A percentile compares a stretch with the other conserved stretches of the same genome.
Evolutionary conservation across 2,888 invertebrate species (phyloP).

Genomic region (Clivina fossor): DNA sequence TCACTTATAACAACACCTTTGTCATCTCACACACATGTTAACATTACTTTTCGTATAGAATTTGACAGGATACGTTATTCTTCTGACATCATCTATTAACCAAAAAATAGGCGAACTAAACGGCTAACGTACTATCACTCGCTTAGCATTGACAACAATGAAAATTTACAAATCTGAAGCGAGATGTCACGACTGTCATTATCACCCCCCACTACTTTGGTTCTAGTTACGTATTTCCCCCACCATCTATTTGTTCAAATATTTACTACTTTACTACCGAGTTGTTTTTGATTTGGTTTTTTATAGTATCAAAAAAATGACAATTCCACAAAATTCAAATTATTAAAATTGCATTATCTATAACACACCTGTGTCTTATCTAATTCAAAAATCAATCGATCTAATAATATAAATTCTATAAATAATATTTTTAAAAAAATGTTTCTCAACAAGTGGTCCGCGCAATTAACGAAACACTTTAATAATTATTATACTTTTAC

Average conservation of each 20-base stretch:
- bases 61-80: constrained; percentile 8
- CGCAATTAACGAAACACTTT: too few relatives aligned
- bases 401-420: too few relatives aligned
- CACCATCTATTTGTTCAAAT: constrained; percentile 8
- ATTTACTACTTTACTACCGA: background rate
- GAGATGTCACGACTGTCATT: constrained; percentile 19
- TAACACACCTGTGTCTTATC: too few relatives aligned
- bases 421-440: too few relatives aligned
- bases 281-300: too few relatives aligned
- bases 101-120: too few relatives aligned
- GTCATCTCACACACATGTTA: constrained; percentile 25
- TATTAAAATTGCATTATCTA: too few relatives aligned
- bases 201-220: constrained; percentile 10
- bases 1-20: constrained; percentile 19
- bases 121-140: background rate
- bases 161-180: constrained; percentile 2
- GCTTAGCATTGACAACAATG: constrained; percentile 12
- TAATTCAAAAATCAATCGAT: too few relatives aligned
- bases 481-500: too few relatives aligned
- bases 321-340: too few relatives aligned
- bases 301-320: too few relatives aligned
- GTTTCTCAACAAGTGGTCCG: too few relatives aligned
- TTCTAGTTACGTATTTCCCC: constrained; percentile 3
- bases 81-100: constrained; percentile 23
- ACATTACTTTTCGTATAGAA: background rate